Evolutionary conservation across 2,797 vertebrate genomes (phyloP).

Genomic region (Rhodeus uyekii): DNA sequence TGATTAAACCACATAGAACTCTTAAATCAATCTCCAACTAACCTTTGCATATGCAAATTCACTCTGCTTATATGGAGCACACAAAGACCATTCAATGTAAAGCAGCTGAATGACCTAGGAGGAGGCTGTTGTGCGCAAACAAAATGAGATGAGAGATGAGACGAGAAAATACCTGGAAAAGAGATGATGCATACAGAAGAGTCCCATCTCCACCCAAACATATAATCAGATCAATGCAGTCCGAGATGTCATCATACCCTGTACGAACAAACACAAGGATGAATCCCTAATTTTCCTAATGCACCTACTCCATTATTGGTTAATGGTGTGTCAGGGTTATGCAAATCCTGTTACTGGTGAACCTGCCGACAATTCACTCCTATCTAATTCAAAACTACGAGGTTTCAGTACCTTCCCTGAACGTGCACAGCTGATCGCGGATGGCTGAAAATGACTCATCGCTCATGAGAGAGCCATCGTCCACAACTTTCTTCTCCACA

Average conservation of each 20-base stretch:
- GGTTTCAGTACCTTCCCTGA: constrained; percentile 75
- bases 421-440: constrained; percentile 81
- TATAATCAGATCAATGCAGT: constrained; percentile 83
- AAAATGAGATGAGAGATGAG: background rate
- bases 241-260: constrained; percentile 83
- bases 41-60: constrained; percentile 27
- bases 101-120: background rate
- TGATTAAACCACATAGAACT: background rate
- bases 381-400: background rate
- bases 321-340: background rate
- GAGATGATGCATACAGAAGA: constrained; percentile 81
- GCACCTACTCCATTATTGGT: background rate
- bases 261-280: constrained; percentile 31
- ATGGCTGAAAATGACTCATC: constrained; percentile 77
- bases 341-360: background rate
- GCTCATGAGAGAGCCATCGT: constrained; percentile 73
- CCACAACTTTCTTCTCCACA: constrained; percentile 82
- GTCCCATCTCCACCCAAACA: constrained; percentile 84
- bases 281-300: background rate
- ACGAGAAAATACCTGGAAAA: constrained; percentile 75
- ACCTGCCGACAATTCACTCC: background rate
- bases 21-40: constrained; percentile 3
- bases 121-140: background rate
- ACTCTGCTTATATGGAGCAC: background rate
- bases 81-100: background rate